Base-by-base conservation (phyloP, 1,140 invertebrate species). In the Yoshiicerus persimilis region DNA sequence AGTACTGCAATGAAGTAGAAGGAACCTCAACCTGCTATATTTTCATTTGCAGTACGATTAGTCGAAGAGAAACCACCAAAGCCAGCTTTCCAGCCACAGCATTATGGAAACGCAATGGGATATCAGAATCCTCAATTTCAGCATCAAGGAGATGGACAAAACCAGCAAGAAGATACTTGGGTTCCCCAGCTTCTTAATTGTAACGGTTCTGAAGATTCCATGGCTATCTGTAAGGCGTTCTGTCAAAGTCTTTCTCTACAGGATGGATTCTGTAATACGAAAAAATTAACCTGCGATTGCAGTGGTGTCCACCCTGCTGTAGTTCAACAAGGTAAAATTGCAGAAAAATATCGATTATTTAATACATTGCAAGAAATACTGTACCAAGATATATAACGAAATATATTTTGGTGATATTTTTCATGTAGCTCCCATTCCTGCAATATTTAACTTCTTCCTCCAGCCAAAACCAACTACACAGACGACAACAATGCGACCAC, bases 11-110 rank as follows among this genome's bases (percentile, higher is more conserved):
- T 41, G 30, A 8, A 11, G 16, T 8, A 23, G 6, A 39, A 47
- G 23, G 25, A 25, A 66, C 9, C 27, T 75, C 25, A 70, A 84
- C 23, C 9, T 30, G 36, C n/a, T 20, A 0, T 38, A 3, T 41
- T 41, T 56, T 8, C 11, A 32, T 88, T 27, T 66, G 11, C 20
- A 89, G 89, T 89, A 23, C 47, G 87, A 70, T 34, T 88, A 16
- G 23, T 89, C 38, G 36, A 88, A 56, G 75, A 88, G 32, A 66
- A 87, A 34, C 70, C n/a, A 34, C 89, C 89, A n/a, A 36, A 83
- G 38, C 70, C 70, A 20, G 39, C 84, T 16, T 86, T 64, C 70
- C 70, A 20, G 39, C 84, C 16, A 86, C 87, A 34, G 23, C 25
- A 87, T 1, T n/a, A n/a, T n/a, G n/a, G n/a, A n/a, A n/a, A n/a